Conservation (phyloP, 1,140 invertebrate genomes). For the Drosophila truncata region DNA sequence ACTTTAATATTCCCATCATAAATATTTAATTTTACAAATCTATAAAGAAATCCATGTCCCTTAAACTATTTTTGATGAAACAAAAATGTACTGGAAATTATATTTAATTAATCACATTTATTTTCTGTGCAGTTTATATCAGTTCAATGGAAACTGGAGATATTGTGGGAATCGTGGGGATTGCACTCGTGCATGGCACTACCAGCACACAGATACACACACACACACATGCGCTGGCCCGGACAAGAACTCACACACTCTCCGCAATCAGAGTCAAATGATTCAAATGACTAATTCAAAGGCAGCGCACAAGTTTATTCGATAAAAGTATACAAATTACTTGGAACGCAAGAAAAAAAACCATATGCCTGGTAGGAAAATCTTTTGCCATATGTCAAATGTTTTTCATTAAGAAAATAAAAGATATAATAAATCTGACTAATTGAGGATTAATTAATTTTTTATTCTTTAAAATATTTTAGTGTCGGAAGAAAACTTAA, state of each 20-base stretch:
- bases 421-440: background rate
- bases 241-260: constrained; percentile 19
- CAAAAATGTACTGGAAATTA: background rate
- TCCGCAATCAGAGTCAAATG: constrained; percentile 27
- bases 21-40: no score
- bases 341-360: background rate
- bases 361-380: constrained; percentile 3
- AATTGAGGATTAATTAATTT: no score
- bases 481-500: background rate
- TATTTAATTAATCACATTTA: background rate
- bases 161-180: background rate
- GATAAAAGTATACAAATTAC: constrained; percentile 20
- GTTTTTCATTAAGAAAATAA: background rate
- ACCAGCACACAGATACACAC: constrained; percentile 16
- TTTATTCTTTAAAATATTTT: background rate
- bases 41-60: background rate
- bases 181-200: constrained; percentile 46
- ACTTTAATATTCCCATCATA: no score
- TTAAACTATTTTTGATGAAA: background rate
- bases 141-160: constrained; percentile 3
- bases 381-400: constrained; percentile 11
- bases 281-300: constrained; percentile 40
- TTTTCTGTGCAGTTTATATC: constrained; percentile 2
- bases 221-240: background rate
- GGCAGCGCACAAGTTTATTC: constrained; percentile 27